Conservation (phyloP, 2,888 invertebrate genomes). For the Trissoscelio sp. region DNA sequence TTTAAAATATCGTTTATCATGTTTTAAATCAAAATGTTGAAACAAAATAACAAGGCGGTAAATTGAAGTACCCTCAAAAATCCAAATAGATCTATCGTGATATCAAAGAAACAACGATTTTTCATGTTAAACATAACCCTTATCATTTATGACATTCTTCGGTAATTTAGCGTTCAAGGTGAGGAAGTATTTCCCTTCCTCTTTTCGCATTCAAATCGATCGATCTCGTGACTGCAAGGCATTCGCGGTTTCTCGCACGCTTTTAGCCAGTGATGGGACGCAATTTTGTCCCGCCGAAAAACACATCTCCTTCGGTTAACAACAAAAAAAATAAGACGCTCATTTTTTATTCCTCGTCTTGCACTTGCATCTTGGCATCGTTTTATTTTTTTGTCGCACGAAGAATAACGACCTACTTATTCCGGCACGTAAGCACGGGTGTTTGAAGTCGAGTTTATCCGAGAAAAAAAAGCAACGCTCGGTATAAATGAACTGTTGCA, state of each 20-base stretch:
- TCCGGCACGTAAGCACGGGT: constrained; percentile 57
- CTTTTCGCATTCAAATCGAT: constrained; percentile 45
- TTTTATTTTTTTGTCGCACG: constrained; percentile 50
- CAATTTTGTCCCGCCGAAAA: constrained; percentile 12
- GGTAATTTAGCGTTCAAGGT: constrained; percentile 26
- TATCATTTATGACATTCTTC: constrained; percentile 36
- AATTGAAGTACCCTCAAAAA: neutral
- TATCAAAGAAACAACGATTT: constrained; percentile 20
- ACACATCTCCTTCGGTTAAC: neutral
- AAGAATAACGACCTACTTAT: constrained; percentile 68
- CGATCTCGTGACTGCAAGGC: constrained; percentile 38
- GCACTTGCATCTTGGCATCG: constrained; percentile 1
- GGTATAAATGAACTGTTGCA: constrained; percentile 63
- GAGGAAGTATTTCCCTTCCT: constrained; percentile 12
- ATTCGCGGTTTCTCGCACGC: constrained; percentile 23
- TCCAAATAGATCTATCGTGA: neutral
- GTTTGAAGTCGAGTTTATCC: constrained; percentile 62
- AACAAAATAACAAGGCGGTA: too few species aligned
- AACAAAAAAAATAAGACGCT: neutral
- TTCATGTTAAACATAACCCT: constrained; percentile 42
- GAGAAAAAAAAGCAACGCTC: constrained; percentile 29
- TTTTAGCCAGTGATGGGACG: constrained; percentile 9
- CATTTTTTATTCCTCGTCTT: constrained; percentile 17
- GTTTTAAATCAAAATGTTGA: neutral
- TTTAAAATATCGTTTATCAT: too few species aligned